These are phyloP conservation scores for Melanerpes aurifrons DNA, from an alignment of 2,113 vertebrate species.

Conservation along the genomic window DNA sequence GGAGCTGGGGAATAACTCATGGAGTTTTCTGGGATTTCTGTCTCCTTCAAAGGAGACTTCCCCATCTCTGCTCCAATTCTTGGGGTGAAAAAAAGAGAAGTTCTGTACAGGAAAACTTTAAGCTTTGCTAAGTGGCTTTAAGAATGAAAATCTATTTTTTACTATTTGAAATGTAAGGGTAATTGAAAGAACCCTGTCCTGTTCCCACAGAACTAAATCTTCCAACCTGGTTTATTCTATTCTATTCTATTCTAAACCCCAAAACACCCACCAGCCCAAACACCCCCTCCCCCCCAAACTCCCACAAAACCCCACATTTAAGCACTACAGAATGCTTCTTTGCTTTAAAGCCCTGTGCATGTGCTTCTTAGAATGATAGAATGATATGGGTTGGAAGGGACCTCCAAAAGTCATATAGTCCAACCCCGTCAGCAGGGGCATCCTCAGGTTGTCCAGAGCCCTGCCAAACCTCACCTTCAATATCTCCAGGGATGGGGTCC, in stretches of 20 bases:
- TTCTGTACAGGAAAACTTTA: neutral
- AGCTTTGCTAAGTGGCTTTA: neutral
- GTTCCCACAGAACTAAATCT: neutral
- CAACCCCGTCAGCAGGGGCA: no score
- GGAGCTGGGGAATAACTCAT: neutral
- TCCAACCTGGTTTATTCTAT: no score
- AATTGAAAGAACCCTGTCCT: neutral
- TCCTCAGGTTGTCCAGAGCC: no score
- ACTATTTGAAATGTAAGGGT: neutral
- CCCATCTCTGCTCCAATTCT: neutral
- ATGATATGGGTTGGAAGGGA: no score
- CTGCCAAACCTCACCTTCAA: no score
- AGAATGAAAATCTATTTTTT: neutral
- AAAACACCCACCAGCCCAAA: no score
- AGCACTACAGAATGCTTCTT: neutral
- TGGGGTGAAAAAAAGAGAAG: neutral
- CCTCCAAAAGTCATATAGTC: no score
- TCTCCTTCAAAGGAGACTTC: neutral
- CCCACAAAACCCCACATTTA: neutral
- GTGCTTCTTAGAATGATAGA: neutral
- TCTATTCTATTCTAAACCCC: no score
- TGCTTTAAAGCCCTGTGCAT: fast-evolving
- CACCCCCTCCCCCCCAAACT: neutral
- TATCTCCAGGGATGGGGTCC: no score
- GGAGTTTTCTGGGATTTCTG: neutral